These are phyloP conservation scores for Branchellion lobata DNA, from an alignment of 2,888 invertebrate species.

Conservation along the genomic window DNA sequence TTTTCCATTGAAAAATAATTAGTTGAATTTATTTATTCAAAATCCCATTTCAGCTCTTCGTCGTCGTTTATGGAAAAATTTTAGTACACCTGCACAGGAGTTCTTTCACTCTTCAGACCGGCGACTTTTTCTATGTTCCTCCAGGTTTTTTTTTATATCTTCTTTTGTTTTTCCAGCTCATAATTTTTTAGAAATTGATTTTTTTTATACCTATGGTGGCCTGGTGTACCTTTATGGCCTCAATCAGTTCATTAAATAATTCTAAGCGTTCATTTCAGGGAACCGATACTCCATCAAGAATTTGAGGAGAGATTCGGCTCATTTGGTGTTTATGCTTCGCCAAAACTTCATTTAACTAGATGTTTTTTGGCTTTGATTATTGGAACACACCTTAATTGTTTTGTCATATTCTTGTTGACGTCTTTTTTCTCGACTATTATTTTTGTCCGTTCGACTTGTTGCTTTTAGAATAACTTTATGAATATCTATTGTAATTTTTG, in stretches of 20 bases:
- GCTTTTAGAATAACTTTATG: no score
- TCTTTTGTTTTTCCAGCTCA: not conserved
- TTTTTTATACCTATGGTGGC: no score
- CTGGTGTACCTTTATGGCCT: no score
- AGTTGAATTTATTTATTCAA: not conserved
- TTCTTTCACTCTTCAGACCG: not conserved
- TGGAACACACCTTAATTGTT: no score
- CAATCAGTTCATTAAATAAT: no score
- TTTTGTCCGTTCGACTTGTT: no score
- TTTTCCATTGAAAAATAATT: not conserved
- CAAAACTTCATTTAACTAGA: not conserved
- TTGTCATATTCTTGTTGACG: no score
- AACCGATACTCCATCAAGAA: not conserved
- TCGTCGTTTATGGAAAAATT: not conserved
- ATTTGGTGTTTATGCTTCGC: not conserved
- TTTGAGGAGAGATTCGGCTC: not conserved
- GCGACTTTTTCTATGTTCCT: conserved; percentile 11
- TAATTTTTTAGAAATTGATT: no score
- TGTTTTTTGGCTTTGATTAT: no score
- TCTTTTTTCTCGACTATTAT: no score
- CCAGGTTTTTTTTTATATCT: not conserved
- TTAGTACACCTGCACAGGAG: not conserved
- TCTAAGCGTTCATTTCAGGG: not conserved
- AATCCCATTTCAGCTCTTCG: not conserved
- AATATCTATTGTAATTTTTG: no score